Percentiles rank a stretch among this genome's conserved stretches.
These are phyloP conservation scores for Tachina lurida DNA, from an alignment of 2,888 invertebrate genomes.

Conservation along the genomic window DNA sequence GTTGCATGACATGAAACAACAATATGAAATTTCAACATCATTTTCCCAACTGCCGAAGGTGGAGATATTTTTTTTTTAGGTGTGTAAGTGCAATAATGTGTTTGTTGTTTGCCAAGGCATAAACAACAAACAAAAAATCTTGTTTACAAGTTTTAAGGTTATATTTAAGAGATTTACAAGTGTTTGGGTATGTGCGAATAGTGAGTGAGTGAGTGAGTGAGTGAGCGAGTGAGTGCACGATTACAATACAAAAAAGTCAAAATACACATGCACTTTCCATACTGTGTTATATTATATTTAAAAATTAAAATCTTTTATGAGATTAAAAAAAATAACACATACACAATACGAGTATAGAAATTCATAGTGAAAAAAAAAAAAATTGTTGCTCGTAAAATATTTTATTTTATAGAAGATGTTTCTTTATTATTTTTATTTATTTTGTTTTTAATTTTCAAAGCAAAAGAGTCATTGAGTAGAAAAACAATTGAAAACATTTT, in stretches of 20 bases:
- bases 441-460: slow-evolving; percentile 42
- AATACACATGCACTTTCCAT: neutral
- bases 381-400: neutral
- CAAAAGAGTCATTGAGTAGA: slow-evolving; percentile 23
- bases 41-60: neutral
- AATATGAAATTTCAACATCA: slow-evolving; percentile 45
- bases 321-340: neutral
- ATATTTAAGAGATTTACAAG: slow-evolving; percentile 29
- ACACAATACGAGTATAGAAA: neutral
- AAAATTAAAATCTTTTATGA: slow-evolving; percentile 12
- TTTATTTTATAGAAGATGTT: slow-evolving; percentile 16
- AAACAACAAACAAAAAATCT: slow-evolving; percentile 16
- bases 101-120: slow-evolving; percentile 9
- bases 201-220: no score
- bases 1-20: slow-evolving; percentile 30
- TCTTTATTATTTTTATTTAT: slow-evolving; percentile 27
- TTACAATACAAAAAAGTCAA: slow-evolving; percentile 1
- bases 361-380: neutral
- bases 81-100: slow-evolving; percentile 21
- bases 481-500: slow-evolving; percentile 49
- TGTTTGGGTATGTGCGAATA: neutral
- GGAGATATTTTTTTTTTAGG: neutral
- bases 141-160: slow-evolving; percentile 43
- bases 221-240: neutral
- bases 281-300: neutral